Evolutionary conservation across 1,140 invertebrate species (phyloP), one percentile per base, ranked within the genome.

Genomic region (Bradysia coprophila): DNA sequence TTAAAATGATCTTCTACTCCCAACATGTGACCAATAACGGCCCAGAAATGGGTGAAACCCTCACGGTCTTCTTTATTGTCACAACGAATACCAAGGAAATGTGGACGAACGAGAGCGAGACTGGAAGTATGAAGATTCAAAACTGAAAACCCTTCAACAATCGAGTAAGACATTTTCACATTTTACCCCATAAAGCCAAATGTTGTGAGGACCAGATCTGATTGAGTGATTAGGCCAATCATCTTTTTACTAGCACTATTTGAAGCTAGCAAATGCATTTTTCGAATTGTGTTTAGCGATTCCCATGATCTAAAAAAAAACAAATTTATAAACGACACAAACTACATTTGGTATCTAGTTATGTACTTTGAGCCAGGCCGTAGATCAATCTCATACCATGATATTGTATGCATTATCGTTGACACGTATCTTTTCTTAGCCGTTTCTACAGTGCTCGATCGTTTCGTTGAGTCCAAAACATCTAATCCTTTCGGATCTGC

Each of bases 41-140:
- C 66, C 84, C 84, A 88, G 44, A 86, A 73, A 53, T 88, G 81
- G 3, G 83, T 59, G 43, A 82, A 73, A 15, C 73, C 76, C 37
- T 80, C 73, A n/a, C 76, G 48, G 40, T 78, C 75, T 16, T 70
- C 62, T 16, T 62, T 49, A 8, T 56, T 63, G 3, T 55, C 53
- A 15, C 57, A 23, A 4, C 16, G 13, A 8, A 85, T 62, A 1
- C 80, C 80, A 16, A 85, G 59, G 38, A 67, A 52, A 21, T 75
- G 55, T 0, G 76, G 69, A 40, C 71, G 70, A 2, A 79, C 45
- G 0, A 86, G 43, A 1, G 72, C 65, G 39, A 76, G 72, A 2
- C 38, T 40, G 19, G 21, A 40, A 20, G 21, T 19, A 15, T n/a
- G 5, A 8, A 40, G 18, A 15, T 15, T 21, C 18, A 37, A 37